These are phyloP conservation scores for Atrichornis clamosus DNA, from an alignment of 2,113 vertebrate genomes.

Conservation along the genomic window DNA sequence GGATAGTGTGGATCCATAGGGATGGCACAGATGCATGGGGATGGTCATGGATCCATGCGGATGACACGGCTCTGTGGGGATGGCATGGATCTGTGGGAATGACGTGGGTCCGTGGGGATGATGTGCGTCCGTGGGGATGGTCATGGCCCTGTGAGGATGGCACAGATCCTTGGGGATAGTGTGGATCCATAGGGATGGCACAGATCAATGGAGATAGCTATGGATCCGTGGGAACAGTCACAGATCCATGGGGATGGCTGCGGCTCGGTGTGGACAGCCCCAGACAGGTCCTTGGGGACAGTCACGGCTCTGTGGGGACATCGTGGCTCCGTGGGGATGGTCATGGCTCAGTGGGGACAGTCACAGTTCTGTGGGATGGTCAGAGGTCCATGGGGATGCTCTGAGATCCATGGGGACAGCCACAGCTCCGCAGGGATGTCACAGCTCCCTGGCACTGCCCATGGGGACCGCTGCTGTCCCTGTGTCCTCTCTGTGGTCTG, in stretches of 20 bases:
- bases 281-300: not conserved
- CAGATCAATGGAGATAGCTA: not conserved
- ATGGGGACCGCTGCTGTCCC: fast-evolving
- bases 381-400: fast-evolving
- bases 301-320: fast-evolving
- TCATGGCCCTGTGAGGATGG: too few species aligned
- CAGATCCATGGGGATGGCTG: not conserved
- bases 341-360: not conserved
- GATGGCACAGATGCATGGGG: not conserved
- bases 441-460: not conserved
- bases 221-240: too few species aligned
- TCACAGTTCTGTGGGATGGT: fast-evolving
- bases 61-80: not conserved
- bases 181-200: too few species aligned
- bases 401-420: fast-evolving
- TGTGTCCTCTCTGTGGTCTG: not conserved
- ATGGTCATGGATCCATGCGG: not conserved
- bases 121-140: not conserved
- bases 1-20: not conserved
- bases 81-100: not conserved
- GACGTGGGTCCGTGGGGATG: not conserved
- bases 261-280: not conserved
- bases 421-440: not conserved
- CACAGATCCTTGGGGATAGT: not conserved
- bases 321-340: fast-evolving